Conservation (phyloP, 2,113 vertebrate genomes). For the Cyprinus carpio region DNA sequence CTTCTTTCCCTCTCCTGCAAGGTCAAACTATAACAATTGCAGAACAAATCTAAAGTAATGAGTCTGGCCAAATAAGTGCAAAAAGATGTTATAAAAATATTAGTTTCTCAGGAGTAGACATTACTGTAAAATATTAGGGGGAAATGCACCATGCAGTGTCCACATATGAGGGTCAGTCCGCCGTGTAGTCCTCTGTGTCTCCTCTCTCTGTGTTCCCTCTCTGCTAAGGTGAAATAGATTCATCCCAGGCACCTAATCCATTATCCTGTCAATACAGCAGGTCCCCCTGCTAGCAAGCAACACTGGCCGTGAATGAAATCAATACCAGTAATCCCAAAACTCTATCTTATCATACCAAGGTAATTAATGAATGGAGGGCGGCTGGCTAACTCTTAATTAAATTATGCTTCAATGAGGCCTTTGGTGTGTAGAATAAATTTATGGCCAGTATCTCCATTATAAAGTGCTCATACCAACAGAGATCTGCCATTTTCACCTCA, state of each 20-base stretch:
- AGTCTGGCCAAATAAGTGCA: too few relatives aligned
- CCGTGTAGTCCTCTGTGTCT: slow-evolving; percentile 65
- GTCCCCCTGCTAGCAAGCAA: slow-evolving; percentile 82
- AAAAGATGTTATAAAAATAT: too few relatives aligned
- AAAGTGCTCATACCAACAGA: slow-evolving; percentile 83
- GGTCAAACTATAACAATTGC: neutral
- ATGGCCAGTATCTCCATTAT: slow-evolving; percentile 96
- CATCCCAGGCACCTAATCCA: slow-evolving; percentile 82
- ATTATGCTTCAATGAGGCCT: slow-evolving; percentile 95
- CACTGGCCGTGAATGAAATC: slow-evolving; percentile 92
- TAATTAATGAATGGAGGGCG: slow-evolving; percentile 97
- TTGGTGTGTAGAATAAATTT: slow-evolving; percentile 91
- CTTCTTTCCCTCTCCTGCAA: neutral
- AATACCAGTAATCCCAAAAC: slow-evolving; percentile 88
- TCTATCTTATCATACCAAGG: slow-evolving; percentile 97
- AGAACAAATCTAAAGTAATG: too few relatives aligned
- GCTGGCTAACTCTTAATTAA: slow-evolving; percentile 92
- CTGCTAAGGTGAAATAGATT: slow-evolving; percentile 88
- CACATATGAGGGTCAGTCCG: slow-evolving; percentile 28
- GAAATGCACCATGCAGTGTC: neutral
- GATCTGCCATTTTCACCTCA: slow-evolving; percentile 91
- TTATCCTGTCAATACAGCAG: slow-evolving; percentile 86
- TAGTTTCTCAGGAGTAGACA: too few relatives aligned
- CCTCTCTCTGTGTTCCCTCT: slow-evolving; percentile 63
- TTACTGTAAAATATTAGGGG: neutral